Evolutionary conservation across 2,113 vertebrate genomes (phyloP).

Genomic region (Cacatua alba): DNA sequence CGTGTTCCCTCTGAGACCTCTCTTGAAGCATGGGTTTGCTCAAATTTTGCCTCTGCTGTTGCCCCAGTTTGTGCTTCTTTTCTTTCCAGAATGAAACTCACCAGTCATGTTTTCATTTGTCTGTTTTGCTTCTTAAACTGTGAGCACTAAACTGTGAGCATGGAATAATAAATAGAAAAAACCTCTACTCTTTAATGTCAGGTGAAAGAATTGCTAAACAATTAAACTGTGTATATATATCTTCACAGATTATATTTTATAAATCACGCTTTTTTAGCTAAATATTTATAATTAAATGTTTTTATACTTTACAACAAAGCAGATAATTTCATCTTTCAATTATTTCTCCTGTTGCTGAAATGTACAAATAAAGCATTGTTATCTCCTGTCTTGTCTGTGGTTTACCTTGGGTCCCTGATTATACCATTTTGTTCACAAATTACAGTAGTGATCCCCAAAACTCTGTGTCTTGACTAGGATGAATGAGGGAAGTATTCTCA

Average conservation of each 20-base stretch:
- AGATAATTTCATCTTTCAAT: conserved; percentile 60
- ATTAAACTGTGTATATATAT: conserved; percentile 66
- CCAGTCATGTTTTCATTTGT: background rate
- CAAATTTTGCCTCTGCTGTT: conserved; percentile 6
- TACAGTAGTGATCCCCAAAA: background rate
- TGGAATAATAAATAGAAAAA: conserved; percentile 54
- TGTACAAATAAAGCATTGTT: conserved; percentile 57
- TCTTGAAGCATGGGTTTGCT: background rate
- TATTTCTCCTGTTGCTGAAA: conserved; percentile 69
- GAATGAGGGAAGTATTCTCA: background rate
- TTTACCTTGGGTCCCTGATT: background rate
- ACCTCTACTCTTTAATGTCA: conserved; percentile 46
- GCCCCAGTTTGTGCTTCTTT: background rate
- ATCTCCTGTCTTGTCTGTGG: background rate
- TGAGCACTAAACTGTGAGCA: conserved; percentile 63
- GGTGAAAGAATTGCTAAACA: conserved; percentile 51
- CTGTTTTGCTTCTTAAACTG: conserved; percentile 38
- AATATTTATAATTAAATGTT: conserved; percentile 78
- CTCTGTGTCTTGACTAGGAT: rapidly evolving
- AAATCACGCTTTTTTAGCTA: conserved; percentile 69
- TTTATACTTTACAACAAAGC: conserved; percentile 73
- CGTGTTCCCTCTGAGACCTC: background rate
- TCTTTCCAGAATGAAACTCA: background rate
- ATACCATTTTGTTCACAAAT: background rate
- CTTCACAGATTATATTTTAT: conserved; percentile 67